Percentiles rank a stretch among this genome's conserved stretches.
Conservation (phyloP, 2,797 vertebrate species). For the Chrysocyon brachyurus region DNA sequence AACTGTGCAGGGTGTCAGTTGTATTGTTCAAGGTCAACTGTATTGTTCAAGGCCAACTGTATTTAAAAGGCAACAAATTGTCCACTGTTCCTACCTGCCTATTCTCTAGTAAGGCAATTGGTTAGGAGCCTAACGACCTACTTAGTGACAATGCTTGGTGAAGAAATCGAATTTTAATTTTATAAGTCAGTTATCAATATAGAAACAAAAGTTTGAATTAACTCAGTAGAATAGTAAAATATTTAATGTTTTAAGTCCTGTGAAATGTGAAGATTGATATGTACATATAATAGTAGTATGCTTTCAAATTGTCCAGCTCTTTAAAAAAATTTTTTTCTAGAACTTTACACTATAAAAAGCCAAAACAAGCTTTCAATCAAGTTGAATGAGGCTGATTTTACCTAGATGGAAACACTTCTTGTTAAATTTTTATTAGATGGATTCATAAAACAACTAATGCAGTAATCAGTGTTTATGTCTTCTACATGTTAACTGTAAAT, state of each 20-base stretch:
- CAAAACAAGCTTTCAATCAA: neutral
- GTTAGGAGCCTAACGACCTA: neutral
- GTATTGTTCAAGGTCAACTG: neutral
- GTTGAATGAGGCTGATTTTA: neutral
- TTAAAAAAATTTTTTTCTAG: neutral
- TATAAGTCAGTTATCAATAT: neutral
- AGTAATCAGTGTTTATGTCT: neutral
- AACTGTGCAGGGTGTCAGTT: neutral
- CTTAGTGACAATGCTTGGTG: neutral
- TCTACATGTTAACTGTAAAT: neutral
- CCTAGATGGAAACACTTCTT: neutral
- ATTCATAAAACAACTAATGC: neutral
- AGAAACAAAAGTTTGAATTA: neutral
- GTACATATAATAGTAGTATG: neutral
- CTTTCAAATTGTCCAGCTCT: neutral
- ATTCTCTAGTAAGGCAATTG: neutral
- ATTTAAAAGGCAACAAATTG: neutral
- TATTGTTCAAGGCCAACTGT: neutral
- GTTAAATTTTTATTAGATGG: neutral
- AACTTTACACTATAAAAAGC: neutral
- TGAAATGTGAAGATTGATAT: neutral
- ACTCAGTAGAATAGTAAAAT: neutral
- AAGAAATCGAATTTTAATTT: neutral
- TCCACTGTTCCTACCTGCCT: neutral
- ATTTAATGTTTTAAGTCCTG: neutral